Evolutionary conservation across 1,140 invertebrate genomes (phyloP).

Genomic region (Phortica variegata): DNA sequence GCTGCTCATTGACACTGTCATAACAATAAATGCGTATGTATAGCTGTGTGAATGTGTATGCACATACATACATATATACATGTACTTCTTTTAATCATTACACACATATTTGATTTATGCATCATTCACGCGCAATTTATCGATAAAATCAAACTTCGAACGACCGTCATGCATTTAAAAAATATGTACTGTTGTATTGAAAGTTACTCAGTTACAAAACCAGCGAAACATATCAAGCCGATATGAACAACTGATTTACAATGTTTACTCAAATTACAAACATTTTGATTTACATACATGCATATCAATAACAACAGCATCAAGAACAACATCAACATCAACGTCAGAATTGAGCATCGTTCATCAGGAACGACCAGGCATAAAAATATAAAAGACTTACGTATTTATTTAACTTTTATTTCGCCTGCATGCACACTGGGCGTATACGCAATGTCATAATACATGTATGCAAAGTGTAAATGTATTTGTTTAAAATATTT

Average conservation of each 20-base stretch:
- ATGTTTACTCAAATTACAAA: conserved; percentile 38
- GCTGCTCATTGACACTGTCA: conserved; percentile 13
- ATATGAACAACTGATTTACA: conserved; percentile 35
- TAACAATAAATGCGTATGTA: conserved; percentile 29
- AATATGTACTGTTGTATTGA: no score
- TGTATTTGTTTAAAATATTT: conserved; percentile 24
- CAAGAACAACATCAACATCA: conserved; percentile 18
- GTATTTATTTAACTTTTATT: conserved; percentile 34
- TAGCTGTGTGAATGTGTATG: not conserved
- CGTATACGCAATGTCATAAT: not conserved
- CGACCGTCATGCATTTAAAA: no score
- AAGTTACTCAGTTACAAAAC: no score
- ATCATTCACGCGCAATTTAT: conserved; percentile 47
- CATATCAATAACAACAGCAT: conserved; percentile 44
- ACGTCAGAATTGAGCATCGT: no score
- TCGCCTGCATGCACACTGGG: not conserved
- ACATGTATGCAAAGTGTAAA: conserved; percentile 2
- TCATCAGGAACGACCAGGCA: conserved; percentile 14
- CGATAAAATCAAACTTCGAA: conserved; percentile 8
- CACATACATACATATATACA: conserved; percentile 1
- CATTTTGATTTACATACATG: conserved; percentile 29
- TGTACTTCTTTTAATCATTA: not conserved
- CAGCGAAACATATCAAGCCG: no score
- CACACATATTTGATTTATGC: conserved; percentile 38
- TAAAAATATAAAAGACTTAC: conserved; percentile 38